Conservation (phyloP, 2,888 invertebrate genomes). For the Yponomeuta evonymella region DNA sequence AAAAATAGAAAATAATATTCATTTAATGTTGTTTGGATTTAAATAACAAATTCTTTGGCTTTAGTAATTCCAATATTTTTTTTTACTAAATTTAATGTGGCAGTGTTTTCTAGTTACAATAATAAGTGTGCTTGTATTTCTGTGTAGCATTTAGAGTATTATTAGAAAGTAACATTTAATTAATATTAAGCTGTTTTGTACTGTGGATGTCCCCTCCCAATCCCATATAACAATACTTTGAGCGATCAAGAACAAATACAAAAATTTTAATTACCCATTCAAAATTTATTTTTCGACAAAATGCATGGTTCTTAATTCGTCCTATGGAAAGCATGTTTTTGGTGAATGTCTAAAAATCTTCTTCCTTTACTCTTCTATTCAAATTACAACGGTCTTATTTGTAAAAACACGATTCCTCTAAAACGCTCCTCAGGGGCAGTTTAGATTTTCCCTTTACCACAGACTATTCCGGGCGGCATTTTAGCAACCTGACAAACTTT, state of each 20-base stretch:
- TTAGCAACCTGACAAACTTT: too few species aligned
- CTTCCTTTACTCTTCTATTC: not conserved
- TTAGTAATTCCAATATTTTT: constrained; percentile 22
- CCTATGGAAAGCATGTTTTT: constrained; percentile 10
- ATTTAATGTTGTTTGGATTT: constrained; percentile 3
- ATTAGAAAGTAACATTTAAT: constrained; percentile 3
- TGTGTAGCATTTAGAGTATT: constrained; percentile 12
- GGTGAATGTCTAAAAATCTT: not conserved
- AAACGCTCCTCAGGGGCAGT: too few species aligned
- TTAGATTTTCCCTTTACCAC: too few species aligned
- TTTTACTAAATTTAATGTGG: constrained; percentile 23
- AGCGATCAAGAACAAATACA: constrained; percentile 56
- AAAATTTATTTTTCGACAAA: constrained; percentile 24
- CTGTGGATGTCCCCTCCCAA: constrained; percentile 34
- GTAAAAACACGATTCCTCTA: too few species aligned
- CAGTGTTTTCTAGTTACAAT: constrained; percentile 28
- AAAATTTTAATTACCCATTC: not conserved
- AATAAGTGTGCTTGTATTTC: constrained; percentile 14
- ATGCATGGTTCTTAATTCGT: constrained; percentile 31
- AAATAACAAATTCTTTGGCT: constrained; percentile 28
- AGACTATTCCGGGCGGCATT: too few species aligned
- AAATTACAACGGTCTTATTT: too few species aligned
- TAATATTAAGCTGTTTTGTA: constrained; percentile 11
- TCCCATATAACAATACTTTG: constrained; percentile 51
- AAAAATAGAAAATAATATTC: constrained; percentile 25